phyloP scores from a whole-genome alignment of 23 tunicate genomes.

The Halocynthia aurantium region DNA sequence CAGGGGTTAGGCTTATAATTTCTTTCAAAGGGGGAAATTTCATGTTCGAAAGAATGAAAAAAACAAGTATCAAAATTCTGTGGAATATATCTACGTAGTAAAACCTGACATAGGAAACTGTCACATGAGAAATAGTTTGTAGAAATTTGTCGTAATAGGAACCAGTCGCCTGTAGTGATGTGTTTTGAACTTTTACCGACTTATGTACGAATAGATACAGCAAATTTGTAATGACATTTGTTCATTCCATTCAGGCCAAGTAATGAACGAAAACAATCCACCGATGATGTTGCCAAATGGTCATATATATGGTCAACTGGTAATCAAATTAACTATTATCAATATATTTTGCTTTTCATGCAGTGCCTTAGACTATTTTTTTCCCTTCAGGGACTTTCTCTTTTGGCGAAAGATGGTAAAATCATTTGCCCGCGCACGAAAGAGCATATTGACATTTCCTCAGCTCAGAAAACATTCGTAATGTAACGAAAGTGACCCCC shows the following conservation, averaged over 20 bases:
- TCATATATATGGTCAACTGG: conserved; percentile 79
- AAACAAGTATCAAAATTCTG: too few relatives aligned
- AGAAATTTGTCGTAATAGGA: background rate
- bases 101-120: too few relatives aligned
- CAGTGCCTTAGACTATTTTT: background rate
- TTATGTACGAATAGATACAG: too few relatives aligned
- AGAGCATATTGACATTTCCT: too few relatives aligned
- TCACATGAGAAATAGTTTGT: too few relatives aligned
- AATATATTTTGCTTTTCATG: background rate
- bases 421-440: conserved; percentile 76
- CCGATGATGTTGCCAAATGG: conserved; percentile 97
- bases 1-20: too few relatives aligned
- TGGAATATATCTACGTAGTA: too few relatives aligned
- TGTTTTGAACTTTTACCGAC: background rate
- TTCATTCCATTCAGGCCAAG: conserved; percentile 24
- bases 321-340: background rate
- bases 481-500: too few relatives aligned
- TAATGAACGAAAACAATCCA: conserved; percentile 88
- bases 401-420: conserved; percentile 39
- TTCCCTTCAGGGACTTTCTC: conserved; percentile 58
- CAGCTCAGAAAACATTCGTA: too few relatives aligned
- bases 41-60: too few relatives aligned
- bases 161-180: background rate
- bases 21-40: too few relatives aligned
- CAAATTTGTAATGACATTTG: too few relatives aligned